These are phyloP conservation scores for Cephus runcator DNA, from an alignment of 2,888 invertebrate species.

Conservation along the genomic window DNA sequence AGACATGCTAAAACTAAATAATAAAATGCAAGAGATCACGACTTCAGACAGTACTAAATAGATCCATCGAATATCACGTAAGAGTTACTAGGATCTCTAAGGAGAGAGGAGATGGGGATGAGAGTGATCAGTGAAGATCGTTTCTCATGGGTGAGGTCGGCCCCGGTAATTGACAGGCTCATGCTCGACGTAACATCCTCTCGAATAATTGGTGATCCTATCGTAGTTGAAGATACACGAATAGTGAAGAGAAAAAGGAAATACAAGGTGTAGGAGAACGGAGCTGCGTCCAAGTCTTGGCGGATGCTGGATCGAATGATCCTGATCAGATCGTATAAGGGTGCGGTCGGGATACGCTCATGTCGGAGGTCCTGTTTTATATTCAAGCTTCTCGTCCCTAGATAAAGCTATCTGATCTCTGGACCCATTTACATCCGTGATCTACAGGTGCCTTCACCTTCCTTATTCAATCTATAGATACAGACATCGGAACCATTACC, in stretches of 20 bases:
- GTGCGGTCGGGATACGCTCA: slow-evolving; percentile 27
- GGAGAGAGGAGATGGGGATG: not conserved
- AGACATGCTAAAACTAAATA: not conserved
- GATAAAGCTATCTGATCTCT: slow-evolving; percentile 27
- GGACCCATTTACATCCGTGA: slow-evolving; percentile 19
- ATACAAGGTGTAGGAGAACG: slow-evolving; percentile 22
- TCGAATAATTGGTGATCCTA: slow-evolving; percentile 61
- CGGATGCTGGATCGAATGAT: slow-evolving; percentile 9
- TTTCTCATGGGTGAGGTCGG: slow-evolving; percentile 45
- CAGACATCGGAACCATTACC: slow-evolving; percentile 1
- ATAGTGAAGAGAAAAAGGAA: slow-evolving; percentile 23
- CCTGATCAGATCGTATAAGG: slow-evolving; percentile 43
- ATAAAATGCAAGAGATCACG: not conserved
- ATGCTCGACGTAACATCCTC: slow-evolving; percentile 39
- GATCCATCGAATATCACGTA: not conserved
- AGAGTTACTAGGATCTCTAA: not conserved
- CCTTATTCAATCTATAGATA: not conserved
- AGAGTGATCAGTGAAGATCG: slow-evolving; percentile 33
- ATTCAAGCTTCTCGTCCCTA: slow-evolving; percentile 27
- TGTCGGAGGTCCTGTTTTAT: slow-evolving; percentile 29
- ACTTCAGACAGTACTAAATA: not conserved
- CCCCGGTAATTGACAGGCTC: slow-evolving; percentile 57
- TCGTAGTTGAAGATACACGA: slow-evolving; percentile 31
- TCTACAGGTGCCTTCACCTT: slow-evolving; percentile 15
- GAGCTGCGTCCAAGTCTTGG: not conserved